Evolutionary conservation across 1,140 invertebrate species (phyloP).

Genomic region (Papilio aristodemus): DNA sequence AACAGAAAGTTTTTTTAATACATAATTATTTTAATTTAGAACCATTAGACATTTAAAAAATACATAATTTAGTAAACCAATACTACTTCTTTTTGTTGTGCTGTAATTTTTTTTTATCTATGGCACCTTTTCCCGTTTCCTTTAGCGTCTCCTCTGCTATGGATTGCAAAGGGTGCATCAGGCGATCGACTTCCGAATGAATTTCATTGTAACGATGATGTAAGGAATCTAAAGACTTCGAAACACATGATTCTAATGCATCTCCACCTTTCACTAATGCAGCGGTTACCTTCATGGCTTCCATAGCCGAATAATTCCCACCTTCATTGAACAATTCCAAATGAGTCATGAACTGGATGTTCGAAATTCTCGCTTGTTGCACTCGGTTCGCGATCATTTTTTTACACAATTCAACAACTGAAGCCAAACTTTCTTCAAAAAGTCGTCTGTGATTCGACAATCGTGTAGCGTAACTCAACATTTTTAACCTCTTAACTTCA

Average conservation of each 20-base stretch:
- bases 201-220: conserved; percentile 51
- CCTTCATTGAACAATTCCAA: conserved; percentile 63
- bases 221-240: conserved; percentile 45
- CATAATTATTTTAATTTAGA: not conserved
- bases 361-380: conserved; percentile 57
- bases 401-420: conserved; percentile 47
- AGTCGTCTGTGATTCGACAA: conserved; percentile 49
- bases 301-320: conserved; percentile 52
- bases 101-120: conserved; percentile 42
- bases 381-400: conserved; percentile 45
- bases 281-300: conserved; percentile 49
- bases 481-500: conserved; percentile 59
- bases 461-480: conserved; percentile 59
- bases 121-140: conserved; percentile 31
- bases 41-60: not conserved
- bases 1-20: conserved; percentile 17
- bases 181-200: conserved; percentile 51
- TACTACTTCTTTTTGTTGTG: conserved; percentile 43
- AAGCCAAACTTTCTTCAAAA: conserved; percentile 58
- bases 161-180: conserved; percentile 46
- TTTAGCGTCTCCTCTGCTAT: conserved; percentile 48
- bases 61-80: not conserved
- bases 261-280: conserved; percentile 44
- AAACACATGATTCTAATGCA: conserved; percentile 32
- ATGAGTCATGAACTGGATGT: conserved; percentile 52